Evolutionary conservation across 2,113 vertebrate species (phyloP), one percentile per base, ranked within the genome.

Genomic region (Sprattus sprattus): DNA sequence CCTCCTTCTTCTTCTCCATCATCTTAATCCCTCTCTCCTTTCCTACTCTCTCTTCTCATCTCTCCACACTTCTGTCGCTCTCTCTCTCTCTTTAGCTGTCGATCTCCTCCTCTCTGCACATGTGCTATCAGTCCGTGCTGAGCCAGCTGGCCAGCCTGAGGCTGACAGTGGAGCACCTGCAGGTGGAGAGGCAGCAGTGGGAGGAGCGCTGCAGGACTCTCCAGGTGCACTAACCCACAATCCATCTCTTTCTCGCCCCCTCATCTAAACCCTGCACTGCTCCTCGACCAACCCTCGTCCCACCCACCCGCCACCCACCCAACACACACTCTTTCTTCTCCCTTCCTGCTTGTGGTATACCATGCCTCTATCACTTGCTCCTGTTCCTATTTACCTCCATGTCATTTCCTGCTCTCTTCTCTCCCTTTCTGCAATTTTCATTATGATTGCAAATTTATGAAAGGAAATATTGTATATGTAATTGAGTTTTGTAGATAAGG

Each of bases 71-170:
- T 3, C 39, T 39, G 39, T 39, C 39, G 39, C 32, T 47, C 47
- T 50, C 57, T 5, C 11, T 67, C 8, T 39, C 7, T 87, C 81
- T 86, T 71, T 85, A 82, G 71, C 25, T 71, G 85, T 89, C 81
- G 85, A 47, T 85, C 75, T 84, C 87, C 81, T 82, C 52, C 45
- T 87, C 47, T 89, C 82, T 90, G 28, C 85, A 64, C 86, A 1
- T n/a, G 46, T 82, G 60, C 87, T 88, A 87, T 84, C 86, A 88
- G 71, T 54, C 57, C 60, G 45, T 89, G 52, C 85, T 87, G 85
- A 87, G 83, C 82, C 78, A 60, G 8, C 86, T 91, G 83, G 90
- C 60, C 84, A 91, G 83, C 81, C 82, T 83, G 88, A 90, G 86
- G 80, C 81, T 89, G 18, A 89, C 84, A 16, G 83, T 89, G 46